These are phyloP conservation scores for Lymantria monacha DNA, from an alignment of 2,888 invertebrate genomes.

Conservation along the genomic window DNA sequence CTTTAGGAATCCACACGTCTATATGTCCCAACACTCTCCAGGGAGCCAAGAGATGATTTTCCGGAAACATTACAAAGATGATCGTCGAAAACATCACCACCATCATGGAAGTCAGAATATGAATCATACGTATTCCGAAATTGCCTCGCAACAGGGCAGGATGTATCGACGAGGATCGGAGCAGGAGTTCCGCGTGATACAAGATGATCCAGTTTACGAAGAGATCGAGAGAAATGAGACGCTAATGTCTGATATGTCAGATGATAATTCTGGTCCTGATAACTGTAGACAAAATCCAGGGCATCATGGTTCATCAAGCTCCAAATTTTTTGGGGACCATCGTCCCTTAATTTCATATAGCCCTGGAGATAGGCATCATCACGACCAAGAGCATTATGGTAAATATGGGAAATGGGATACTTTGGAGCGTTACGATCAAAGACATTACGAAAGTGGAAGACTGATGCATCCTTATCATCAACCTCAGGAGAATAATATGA, in stretches of 20 bases:
- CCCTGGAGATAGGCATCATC: constrained; percentile 84
- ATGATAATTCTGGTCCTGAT: constrained; percentile 85
- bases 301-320: constrained; percentile 76
- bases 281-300: constrained; percentile 87
- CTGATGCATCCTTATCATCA: constrained; percentile 79
- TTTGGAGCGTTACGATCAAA: constrained; percentile 75
- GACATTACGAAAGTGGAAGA: constrained; percentile 77
- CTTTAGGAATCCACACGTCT: constrained; percentile 74
- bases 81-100: constrained; percentile 73
- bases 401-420: constrained; percentile 80
- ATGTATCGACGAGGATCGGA: constrained; percentile 79
- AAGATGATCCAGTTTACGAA: constrained; percentile 91
- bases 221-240: constrained; percentile 89
- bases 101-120: constrained; percentile 81
- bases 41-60: constrained; percentile 75
- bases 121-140: constrained; percentile 91
- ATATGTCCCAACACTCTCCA: constrained; percentile 74
- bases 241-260: constrained; percentile 89
- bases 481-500: constrained; percentile 80
- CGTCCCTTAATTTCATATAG: constrained; percentile 91
- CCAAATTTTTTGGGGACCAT: constrained; percentile 90
- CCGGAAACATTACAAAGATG: constrained; percentile 75
- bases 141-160: constrained; percentile 76
- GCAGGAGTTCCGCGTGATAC: constrained; percentile 80
- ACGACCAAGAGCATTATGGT: constrained; percentile 72